Percentiles rank a stretch among this genome's conserved stretches.
phyloP scores from a whole-genome alignment of 35 echinoderm and acorn worm species.

The Strongylocentrotus purpuratus region DNA sequence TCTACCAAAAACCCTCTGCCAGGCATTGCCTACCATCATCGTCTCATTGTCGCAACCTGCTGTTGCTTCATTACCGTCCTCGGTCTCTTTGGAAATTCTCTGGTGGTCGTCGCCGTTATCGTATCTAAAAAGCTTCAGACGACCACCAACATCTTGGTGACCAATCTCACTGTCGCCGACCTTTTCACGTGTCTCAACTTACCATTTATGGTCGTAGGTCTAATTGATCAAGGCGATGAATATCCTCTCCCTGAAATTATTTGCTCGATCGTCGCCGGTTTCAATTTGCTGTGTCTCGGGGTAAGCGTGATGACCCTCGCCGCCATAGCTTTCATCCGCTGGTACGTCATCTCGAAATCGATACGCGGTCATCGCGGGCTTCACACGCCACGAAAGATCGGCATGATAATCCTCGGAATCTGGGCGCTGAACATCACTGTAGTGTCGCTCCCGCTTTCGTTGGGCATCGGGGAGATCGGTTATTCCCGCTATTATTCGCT shows the following conservation, averaged over 20 bases:
- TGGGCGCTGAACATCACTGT: not conserved
- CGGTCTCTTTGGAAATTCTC: conserved; percentile 41
- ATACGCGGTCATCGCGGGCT: conserved; percentile 17
- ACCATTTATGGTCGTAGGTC: conserved; percentile 36
- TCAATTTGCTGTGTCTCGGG: conserved; percentile 15
- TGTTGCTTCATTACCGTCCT: not conserved
- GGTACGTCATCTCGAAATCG: conserved; percentile 53
- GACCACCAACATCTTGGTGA: conserved; percentile 62
- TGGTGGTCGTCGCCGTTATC: conserved; percentile 51
- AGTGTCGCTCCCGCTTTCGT: not conserved
- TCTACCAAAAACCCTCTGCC: not conserved
- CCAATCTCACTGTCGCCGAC: conserved; percentile 65
- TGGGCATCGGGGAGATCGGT: not conserved
- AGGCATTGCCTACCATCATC: conserved; percentile 23
- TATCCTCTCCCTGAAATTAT: conserved; percentile 40
- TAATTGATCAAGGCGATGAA: conserved; percentile 19
- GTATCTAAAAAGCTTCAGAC: conserved; percentile 71
- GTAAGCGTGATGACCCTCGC: conserved; percentile 59
- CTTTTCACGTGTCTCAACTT: conserved; percentile 32
- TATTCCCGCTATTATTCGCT: not conserved
- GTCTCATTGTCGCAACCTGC: not conserved
- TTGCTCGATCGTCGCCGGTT: conserved; percentile 5
- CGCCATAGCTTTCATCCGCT: conserved; percentile 59
- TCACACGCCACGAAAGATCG: not conserved
- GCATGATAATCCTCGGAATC: not conserved